Base-by-base conservation (phyloP, 2,888 invertebrate genomes). In the Zonitis immaculata region DNA sequence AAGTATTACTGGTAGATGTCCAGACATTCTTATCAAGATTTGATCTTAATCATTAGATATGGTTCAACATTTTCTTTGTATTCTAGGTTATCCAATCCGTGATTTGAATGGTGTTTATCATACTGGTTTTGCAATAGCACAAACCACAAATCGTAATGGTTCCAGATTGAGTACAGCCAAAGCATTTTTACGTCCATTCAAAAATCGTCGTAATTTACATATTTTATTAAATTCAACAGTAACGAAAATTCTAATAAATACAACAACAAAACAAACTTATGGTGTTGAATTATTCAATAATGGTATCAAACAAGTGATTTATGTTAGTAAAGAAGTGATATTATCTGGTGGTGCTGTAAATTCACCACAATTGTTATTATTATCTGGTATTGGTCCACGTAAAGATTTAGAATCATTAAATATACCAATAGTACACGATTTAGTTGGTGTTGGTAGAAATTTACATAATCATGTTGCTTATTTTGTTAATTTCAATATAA, bases 301-400 rank as follows among this genome's bases (percentile, higher is more conserved):
- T 47, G 83, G 83, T 0, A 80, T 77, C 0, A 81, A 78, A 1
- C 80, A 82, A 65, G 73, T 77, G 1, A 80, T 87, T 8, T 81
- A 82, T 58, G 85, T 86, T 5, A 83, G 81, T 47, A 87, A 87
- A 66, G 88, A 88, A 71, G 83, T 88, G 45, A 73, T 88, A 58
- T 77, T 87, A 14, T 79, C 79, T 53, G 81, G 80, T 69, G 81
- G 75, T 0, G 90, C 97, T 9, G 90, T 98, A 1, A 96, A 93
- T 62, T 91, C 95, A 0, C 96, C 97, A 0, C 97, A 98, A 72
- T 78, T 98, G 44, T 82, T 98, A 11, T 81, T 96, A 67, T 81
- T 95, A 39, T 95, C 95, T 61, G 97, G 97, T 8, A 81, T 96
- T 9, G 94, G 94, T 0, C 89, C 89, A 26, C 81, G 81, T 1